Percentiles rank a stretch among this genome's conserved stretches.
These are phyloP conservation scores for Eufriesea mexicana DNA, from an alignment of 1,140 invertebrate genomes.

Conservation along the genomic window DNA sequence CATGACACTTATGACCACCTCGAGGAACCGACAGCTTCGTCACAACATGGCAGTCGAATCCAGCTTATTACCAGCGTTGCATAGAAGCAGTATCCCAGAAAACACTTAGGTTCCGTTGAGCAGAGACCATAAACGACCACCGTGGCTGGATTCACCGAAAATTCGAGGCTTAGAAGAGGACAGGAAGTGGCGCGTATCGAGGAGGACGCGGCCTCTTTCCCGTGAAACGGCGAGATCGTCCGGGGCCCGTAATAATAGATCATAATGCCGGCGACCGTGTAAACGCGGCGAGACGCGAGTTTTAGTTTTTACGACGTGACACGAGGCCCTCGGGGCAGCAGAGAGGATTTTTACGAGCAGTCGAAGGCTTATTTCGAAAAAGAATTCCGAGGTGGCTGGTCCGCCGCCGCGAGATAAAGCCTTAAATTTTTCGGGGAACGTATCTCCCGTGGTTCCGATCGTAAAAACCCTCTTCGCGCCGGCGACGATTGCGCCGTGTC, in stretches of 20 bases:
- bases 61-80: background rate
- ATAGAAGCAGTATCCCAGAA: background rate
- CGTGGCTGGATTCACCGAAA: background rate
- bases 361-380: conserved; percentile 53
- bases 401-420: conserved; percentile 53
- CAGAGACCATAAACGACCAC: background rate
- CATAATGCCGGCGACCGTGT: conserved; percentile 29
- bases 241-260: conserved; percentile 41
- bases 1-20: too few species aligned
- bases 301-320: conserved; percentile 58
- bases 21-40: too few species aligned
- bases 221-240: background rate
- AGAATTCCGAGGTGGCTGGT: conserved; percentile 36
- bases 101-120: background rate
- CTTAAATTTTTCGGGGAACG: conserved; percentile 61
- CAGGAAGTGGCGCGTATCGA: background rate
- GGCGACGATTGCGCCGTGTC: conserved; percentile 19
- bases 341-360: conserved; percentile 56
- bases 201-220: background rate
- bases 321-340: conserved; percentile 3
- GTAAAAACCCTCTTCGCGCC: conserved; percentile 56
- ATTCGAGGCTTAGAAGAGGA: background rate
- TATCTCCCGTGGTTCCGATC: conserved; percentile 54
- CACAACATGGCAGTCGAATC: background rate
- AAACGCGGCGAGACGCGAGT: conserved; percentile 26